Base-by-base conservation (phyloP, 2,797 vertebrate genomes). In the Macropodus opercularis region DNA sequence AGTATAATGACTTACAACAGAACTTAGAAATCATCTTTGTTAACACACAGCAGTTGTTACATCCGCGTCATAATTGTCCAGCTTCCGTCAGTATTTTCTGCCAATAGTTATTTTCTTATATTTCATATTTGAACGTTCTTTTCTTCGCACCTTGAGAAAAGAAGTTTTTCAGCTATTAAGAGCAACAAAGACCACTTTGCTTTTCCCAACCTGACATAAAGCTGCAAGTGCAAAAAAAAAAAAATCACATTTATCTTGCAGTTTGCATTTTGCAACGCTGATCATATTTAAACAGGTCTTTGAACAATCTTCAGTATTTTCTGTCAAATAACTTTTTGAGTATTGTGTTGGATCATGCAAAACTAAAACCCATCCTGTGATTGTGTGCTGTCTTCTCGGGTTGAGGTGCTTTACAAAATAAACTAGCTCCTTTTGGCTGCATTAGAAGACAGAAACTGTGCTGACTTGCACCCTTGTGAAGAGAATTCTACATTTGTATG, bases 401-500 rank as follows among this genome's bases (percentile, higher is more conserved):
- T 81, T 73, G 81, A 79, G 79, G 75, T 72, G 85, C 85, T 91
- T 92, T 89, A 85, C 80, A 90, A 88, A 93, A 92, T 85, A 88
- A 87, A 89, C 85, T 60, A 54, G 83, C 88, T 88, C 80, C 81
- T 85, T 76, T 89, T 72, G 83, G 84, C 86, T 83, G 89, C 75
- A 83, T 85, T 85, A 82, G 86, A 74, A 93, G 86, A 93, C 91
- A 91, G 85, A 92, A 76, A 88, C 88, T 84, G 66, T 92, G 93
- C 93, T 93, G 93, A 94, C 91, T 90, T 43, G 74, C 77, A 57
- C 82, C 80, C 85, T 92, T 91, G 80, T 77, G 74, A 69, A 85
- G 83, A 90, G 90, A 92, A 93, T 92, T 89, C 87, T 84, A 85
- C 89, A 87, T 92, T 93, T 94, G 89, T 91, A 90, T 88, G 87